Conservation (phyloP, 2,113 vertebrate genomes). For the Leptocoma aspasia region DNA sequence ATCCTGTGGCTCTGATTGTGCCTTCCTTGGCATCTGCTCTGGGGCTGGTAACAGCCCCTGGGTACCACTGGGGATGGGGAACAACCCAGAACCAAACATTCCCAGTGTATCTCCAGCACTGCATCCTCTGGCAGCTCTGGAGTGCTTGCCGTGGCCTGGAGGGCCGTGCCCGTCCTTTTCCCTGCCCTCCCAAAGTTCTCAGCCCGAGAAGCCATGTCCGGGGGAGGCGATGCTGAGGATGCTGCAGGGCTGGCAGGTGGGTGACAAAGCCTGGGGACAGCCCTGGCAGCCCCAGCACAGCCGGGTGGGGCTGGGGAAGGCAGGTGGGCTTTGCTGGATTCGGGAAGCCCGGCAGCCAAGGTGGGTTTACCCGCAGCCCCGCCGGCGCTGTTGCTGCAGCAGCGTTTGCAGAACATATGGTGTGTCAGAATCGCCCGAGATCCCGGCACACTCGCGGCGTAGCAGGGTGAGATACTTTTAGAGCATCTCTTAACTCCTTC, state of each 20-base stretch:
- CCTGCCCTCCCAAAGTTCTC: accelerated
- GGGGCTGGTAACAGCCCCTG: neutral
- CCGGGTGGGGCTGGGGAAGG: no score
- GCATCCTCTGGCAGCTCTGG: accelerated
- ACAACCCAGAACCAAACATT: neutral
- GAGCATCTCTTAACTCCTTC: conserved; percentile 45
- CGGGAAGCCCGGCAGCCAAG: no score
- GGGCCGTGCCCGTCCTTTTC: accelerated
- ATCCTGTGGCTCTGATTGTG: neutral
- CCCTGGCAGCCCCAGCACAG: no score
- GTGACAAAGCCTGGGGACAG: neutral
- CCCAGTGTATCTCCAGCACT: accelerated
- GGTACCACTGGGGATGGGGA: accelerated
- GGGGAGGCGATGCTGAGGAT: accelerated
- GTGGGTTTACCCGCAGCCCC: no score
- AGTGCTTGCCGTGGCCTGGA: accelerated
- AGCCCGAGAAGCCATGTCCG: neutral
- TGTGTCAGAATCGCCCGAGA: conserved; percentile 42
- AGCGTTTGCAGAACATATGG: conserved; percentile 53
- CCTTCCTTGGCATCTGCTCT: neutral
- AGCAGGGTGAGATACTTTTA: conserved; percentile 51
- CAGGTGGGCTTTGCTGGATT: no score
- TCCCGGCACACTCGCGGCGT: conserved; percentile 36
- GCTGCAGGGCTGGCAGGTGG: neutral
- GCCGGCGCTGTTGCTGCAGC: no score